phyloP scores from a whole-genome alignment of 30 jellyfish, hydroid and myxozoan species.

The Cassiopea xamachana region DNA sequence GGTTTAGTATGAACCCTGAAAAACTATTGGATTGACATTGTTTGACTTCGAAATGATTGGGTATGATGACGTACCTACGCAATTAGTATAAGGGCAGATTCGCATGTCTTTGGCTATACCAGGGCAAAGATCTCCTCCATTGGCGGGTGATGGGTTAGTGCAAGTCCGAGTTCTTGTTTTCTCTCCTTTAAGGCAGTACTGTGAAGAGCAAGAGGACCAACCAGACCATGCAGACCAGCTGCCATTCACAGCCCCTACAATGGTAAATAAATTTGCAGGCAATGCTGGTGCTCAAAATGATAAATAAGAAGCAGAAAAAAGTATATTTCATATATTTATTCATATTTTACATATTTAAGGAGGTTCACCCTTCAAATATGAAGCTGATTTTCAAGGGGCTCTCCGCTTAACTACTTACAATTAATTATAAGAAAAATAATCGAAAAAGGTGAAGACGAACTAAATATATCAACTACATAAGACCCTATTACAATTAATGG shows the following conservation, averaged over 20 bases:
- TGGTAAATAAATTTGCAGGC: not conserved
- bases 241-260: conserved; percentile 90
- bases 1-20: too few species aligned
- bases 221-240: conserved; percentile 88
- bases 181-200: conserved; percentile 79
- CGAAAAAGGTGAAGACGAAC: too few species aligned
- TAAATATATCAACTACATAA: too few species aligned
- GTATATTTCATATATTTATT: not conserved
- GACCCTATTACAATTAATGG: too few species aligned
- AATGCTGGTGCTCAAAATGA: not conserved
- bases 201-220: conserved; percentile 73
- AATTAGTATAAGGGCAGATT: conserved; percentile 79
- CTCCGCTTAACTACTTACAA: too few species aligned
- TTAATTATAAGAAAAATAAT: too few species aligned
- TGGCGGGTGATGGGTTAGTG: conserved; percentile 95
- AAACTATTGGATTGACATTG: too few species aligned
- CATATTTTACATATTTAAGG: too few species aligned
- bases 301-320: not conserved
- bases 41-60: not conserved
- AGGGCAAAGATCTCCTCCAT: conserved; percentile 92
- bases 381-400: too few species aligned
- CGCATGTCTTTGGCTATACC: conserved; percentile 75
- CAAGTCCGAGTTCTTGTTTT: conserved; percentile 81
- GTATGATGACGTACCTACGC: conserved; percentile 65
- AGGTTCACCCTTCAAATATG: too few species aligned